Evolutionary conservation across 2,888 invertebrate genomes (phyloP), one percentile per base, ranked within the genome.

Genomic region (Bugula neritina): DNA sequence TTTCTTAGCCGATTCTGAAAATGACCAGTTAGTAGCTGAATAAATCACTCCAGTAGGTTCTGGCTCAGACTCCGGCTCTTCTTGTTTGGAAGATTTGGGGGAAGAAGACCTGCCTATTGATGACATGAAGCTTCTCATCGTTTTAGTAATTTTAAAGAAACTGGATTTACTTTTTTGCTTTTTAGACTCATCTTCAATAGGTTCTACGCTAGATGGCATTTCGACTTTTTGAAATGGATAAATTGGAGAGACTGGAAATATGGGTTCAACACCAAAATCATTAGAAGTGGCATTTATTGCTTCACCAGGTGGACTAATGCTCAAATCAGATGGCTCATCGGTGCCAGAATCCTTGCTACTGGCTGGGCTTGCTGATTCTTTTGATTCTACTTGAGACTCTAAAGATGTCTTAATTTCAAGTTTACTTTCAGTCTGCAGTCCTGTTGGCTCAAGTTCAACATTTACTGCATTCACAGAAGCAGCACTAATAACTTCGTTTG

Each of bases 121-220:
- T 25, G 63, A 63, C 63, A 63, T 63, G 27, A 63, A 63, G 3
- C 63, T 63, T 63, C 63, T 63, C 63, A 63, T 63, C 10, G 63
- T 63, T 63, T 63, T 63, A 25, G 63, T 63, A 13, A 63, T 63
- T 31, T 31, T 27, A 63, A 63, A 63, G 21, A 63, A 31, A 31
- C 31, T 63, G 31, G 27, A 63, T 63, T 63, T 63, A 34, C 63
- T 63, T 31, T 31, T 63, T 5, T 63, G 63, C 31, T 63, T 63
- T 31, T 63, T 63, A 1, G 29, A 13, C 31, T 63, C 31, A 25
- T 34, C 27, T 13, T 63, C 31, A 31, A 10, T 5, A 10, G 43
- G 43, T 43, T 43, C 43, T 5, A 43, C 5, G 17, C 43, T 43
- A 10, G 43, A 43, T 43, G 17, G 17, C 43, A 10, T 17, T 43